Conservation (phyloP, 2,113 vertebrate species). For the Anolis carolinensis region DNA sequence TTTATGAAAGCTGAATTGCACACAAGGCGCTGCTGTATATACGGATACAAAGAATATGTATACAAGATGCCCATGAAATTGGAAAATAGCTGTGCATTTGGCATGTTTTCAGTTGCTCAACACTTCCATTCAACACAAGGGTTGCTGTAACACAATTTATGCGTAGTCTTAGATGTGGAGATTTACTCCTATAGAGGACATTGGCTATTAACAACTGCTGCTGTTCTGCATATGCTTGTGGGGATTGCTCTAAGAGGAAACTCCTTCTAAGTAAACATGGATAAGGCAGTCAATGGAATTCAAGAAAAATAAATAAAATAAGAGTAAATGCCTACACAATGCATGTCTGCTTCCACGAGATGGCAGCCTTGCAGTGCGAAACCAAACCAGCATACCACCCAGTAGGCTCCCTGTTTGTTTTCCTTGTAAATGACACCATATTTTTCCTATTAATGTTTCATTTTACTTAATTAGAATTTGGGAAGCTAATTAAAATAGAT, state of each 20-base stretch:
- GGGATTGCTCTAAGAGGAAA: neutral
- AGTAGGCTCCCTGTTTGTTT: neutral
- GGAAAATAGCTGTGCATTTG: too few relatives aligned
- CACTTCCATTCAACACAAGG: too few relatives aligned
- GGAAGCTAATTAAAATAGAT: conserved; percentile 75
- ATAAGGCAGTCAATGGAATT: neutral
- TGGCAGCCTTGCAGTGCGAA: conserved; percentile 66
- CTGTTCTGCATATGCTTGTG: neutral
- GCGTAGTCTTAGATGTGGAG: too few relatives aligned
- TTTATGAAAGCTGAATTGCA: too few relatives aligned
- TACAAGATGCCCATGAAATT: too few relatives aligned
- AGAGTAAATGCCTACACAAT: conserved; percentile 13
- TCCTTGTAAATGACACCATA: conserved; percentile 50
- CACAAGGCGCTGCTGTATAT: too few relatives aligned
- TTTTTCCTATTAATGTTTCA: conserved; percentile 76
- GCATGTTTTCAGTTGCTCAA: too few relatives aligned
- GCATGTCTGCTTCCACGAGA: conserved; percentile 40
- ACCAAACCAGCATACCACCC: conserved; percentile 1
- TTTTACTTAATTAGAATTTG: conserved; percentile 77
- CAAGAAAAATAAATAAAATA: too few relatives aligned
- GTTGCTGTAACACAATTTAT: too few relatives aligned
- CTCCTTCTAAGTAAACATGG: neutral
- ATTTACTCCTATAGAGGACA: too few relatives aligned
- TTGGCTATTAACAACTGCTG: too few relatives aligned
- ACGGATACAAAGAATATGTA: too few relatives aligned